phyloP scores from a whole-genome alignment of 2,113 vertebrate genomes.

The Ploceus nigricollis region DNA sequence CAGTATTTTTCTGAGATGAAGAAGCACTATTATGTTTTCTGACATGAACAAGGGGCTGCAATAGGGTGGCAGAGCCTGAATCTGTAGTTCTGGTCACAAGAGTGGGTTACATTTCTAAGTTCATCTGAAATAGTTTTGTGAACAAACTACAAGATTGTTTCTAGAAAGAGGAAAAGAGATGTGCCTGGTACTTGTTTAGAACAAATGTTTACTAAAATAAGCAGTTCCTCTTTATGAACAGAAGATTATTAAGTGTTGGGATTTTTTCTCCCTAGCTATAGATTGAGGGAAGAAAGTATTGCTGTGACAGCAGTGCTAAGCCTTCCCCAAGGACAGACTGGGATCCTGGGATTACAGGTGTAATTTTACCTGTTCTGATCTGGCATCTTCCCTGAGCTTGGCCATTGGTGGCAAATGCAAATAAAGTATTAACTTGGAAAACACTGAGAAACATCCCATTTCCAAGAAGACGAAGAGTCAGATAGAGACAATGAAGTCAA shows the following conservation, averaged over 20 bases:
- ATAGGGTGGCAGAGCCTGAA: not conserved
- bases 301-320: not conserved
- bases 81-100: not conserved
- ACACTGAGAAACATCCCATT: not conserved
- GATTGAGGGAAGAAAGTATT: not conserved
- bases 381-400: not conserved
- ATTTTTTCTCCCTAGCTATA: not conserved
- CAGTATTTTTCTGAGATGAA: conserved; percentile 6
- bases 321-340: not conserved
- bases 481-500: not conserved
- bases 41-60: not conserved
- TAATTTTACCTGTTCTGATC: not conserved
- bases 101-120: not conserved
- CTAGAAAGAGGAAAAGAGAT: not conserved
- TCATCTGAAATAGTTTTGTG: not conserved
- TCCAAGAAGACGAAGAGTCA: not conserved
- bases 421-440: not conserved
- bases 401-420: not conserved
- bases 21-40: not conserved
- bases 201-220: not conserved
- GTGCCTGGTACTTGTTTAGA: not conserved
- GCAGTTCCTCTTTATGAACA: not conserved
- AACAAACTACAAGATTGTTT: not conserved
- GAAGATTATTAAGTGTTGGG: not conserved
- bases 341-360: not conserved